These are phyloP conservation scores for Luperina testacea DNA, from an alignment of 2,888 invertebrate genomes.

Conservation along the genomic window DNA sequence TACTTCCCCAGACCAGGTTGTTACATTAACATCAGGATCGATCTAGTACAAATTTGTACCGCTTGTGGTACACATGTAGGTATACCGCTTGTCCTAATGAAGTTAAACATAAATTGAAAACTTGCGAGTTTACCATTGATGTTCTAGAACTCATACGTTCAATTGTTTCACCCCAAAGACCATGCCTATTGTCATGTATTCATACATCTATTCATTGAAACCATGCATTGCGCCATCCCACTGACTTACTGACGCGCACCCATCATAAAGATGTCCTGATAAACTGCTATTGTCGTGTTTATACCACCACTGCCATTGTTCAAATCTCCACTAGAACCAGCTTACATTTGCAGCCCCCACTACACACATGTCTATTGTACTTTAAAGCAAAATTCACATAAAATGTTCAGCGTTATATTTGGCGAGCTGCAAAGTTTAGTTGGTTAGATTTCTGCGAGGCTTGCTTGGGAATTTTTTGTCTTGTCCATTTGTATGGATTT, in stretches of 20 bases:
- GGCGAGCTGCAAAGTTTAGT: slow-evolving; percentile 21
- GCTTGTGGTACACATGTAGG: not conserved
- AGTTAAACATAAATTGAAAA: not conserved
- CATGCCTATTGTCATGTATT: slow-evolving; percentile 21
- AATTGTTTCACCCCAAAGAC: slow-evolving; percentile 19
- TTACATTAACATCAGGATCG: too few relatives aligned
- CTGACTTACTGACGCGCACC: slow-evolving; percentile 47
- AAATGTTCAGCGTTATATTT: slow-evolving; percentile 1
- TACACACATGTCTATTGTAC: slow-evolving; percentile 13
- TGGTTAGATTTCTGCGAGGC: slow-evolving; percentile 28
- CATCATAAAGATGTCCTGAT: slow-evolving; percentile 62
- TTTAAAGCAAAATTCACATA: not conserved
- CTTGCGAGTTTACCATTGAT: not conserved
- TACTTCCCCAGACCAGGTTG: too few relatives aligned
- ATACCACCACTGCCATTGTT: slow-evolving; percentile 55
- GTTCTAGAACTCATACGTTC: not conserved
- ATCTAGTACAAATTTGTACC: too few relatives aligned
- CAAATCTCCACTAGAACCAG: slow-evolving; percentile 34
- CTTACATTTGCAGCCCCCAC: slow-evolving; percentile 31
- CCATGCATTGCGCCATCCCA: slow-evolving; percentile 44
- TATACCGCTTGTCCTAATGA: not conserved
- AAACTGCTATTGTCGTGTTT: slow-evolving; percentile 60
- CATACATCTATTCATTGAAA: slow-evolving; percentile 19
- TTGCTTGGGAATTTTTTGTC: slow-evolving; percentile 49
- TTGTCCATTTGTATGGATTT: slow-evolving; percentile 42